Percentiles rank a stretch among this genome's conserved stretches.
Evolutionary conservation across 1,140 invertebrate species (phyloP).

Genomic region (Chironomus striatipennis): DNA sequence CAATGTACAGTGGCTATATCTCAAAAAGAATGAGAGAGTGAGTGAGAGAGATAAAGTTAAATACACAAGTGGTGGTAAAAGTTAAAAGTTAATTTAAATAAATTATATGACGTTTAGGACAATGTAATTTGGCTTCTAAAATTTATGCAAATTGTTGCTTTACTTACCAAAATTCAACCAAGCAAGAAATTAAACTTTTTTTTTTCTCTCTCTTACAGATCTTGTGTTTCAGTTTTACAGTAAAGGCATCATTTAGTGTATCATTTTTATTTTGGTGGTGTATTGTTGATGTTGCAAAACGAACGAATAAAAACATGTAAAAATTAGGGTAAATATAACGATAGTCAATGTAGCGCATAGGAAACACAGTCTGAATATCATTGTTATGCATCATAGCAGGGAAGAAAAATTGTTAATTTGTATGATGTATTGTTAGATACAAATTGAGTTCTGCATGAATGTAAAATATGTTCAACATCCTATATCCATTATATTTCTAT

Average conservation of each 20-base stretch:
- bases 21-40: background rate
- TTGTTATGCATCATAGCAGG: background rate
- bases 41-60: background rate
- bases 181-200: conserved; percentile 21
- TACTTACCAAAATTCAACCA: conserved; percentile 19
- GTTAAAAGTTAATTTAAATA: conserved; percentile 23
- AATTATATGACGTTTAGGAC: conserved; percentile 18
- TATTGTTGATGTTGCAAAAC: background rate
- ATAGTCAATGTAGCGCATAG: background rate
- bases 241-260: too few relatives aligned
- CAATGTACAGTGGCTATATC: too few relatives aligned
- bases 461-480: conserved; percentile 19
- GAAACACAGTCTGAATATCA: background rate
- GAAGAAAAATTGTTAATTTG: conserved; percentile 21
- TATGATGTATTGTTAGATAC: conserved; percentile 17
- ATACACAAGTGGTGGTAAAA: conserved; percentile 16
- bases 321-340: background rate
- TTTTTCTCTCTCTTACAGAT: background rate
- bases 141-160: conserved; percentile 23
- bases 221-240: too few relatives aligned
- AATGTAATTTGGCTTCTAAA: conserved; percentile 17
- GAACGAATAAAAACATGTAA: background rate
- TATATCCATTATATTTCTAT: background rate
- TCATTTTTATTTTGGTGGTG: too few relatives aligned
- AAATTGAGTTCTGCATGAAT: conserved; percentile 17